Base-by-base conservation (phyloP, 2,888 invertebrate genomes). In the Drosophila siamana region DNA sequence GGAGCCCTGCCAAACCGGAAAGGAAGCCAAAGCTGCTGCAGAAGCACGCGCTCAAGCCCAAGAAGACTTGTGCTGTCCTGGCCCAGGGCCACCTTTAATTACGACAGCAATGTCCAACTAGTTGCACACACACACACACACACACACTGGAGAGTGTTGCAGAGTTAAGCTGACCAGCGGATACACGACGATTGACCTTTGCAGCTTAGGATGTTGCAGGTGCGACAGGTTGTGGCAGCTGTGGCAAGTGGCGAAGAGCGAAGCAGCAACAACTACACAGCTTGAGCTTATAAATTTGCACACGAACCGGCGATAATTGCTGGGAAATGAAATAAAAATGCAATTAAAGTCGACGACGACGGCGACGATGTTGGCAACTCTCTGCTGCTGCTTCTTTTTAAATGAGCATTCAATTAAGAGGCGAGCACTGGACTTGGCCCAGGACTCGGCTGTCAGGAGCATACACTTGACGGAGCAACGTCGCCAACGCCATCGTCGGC, bases 321-420 rank as follows among this genome's bases (percentile, higher is more conserved):
- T 87, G 78, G 78, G 75, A 89, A 89, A 89, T 89, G 80, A 89
- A 89, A 89, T 89, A 84, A 86, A 89, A 89, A 89, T 89, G 89
- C 89, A 89, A 89, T 89, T 89, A 89, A 85, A 87, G 81, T 81
- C 71, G 60, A 72, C 72, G 56, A 69, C 69, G 76, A 48, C 54
- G 15, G 8, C 28, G 28, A 28, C 51, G 6, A 59, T 51, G 75
- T 47, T 62, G 54, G 63, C 48, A 69, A 76, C 67, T 57, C 43
- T 30, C 43, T 30, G 38, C 22, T 33, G 5, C 44, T 5, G 26
- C 28, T 30, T 54, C 60, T 60, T 54, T 54, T 55, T 44, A 83
- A 83, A 83, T 83, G 83, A 86, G 76, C 84, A 86, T 83, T 83
- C 86, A 83, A 83, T 86, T 86, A 83, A 78, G 73, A 65, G 62